Base-by-base conservation (phyloP, 2,888 invertebrate genomes). In the Plebejus melissa region DNA sequence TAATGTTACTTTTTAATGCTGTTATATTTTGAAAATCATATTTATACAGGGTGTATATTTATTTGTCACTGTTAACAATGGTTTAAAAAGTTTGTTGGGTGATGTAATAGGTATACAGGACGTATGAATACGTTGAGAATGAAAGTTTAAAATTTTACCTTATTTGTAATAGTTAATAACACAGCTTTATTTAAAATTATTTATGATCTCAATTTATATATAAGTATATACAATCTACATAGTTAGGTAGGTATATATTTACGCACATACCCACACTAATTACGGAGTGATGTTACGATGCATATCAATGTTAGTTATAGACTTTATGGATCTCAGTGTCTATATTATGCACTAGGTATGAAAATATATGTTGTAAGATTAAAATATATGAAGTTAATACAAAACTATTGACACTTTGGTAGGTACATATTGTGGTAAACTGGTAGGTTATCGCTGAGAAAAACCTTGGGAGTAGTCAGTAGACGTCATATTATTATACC, bases 321-420 rank as follows among this genome's bases (percentile, higher is more conserved):
- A n/a, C 7, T 60, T 60, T 28, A 60, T 60, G 60, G 60, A 60
- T 60, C 60, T 60, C 60, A 11, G 22, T 60, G 60, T 60, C 28
- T 60, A 22, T 11, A 28, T 11, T 28, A 22, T 28, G 28, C 22
- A 28, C 22, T 60, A 28, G 5, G 9, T 11, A 11, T 60, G 11
- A 28, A 9, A 22, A 22, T 22, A 22, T 60, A 60, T 6, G 9
- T 0, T 60, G 11, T 60, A 28, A 60, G 60, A 28, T 54, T 54
- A 54, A 54, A 16, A 41, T 41, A 41, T 50, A 60, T 28, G 58
- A 22, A 2, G 58, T 60, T 60, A 54, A 11, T 60, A 60, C 4
- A 22, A 58, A 58, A 58, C 2, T 41, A 65, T 13, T 4, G 13
- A 11, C 65, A 60, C 28, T 57, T 57, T 41, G 7, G 41, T 7